Base-by-base conservation (phyloP, 2,888 invertebrate genomes). In the Tetranychus truncatus region DNA sequence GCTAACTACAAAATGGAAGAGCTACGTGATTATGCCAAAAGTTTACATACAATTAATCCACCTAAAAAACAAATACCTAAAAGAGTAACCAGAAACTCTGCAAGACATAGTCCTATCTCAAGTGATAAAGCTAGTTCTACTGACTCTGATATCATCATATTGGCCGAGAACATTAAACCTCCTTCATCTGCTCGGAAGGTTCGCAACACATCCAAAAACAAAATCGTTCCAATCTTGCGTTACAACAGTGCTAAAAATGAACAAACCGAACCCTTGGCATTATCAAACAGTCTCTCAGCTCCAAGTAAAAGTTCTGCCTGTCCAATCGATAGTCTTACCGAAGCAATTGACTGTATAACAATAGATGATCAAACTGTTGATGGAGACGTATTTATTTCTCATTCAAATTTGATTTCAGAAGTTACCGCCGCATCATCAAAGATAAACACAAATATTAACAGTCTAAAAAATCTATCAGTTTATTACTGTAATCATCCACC, bases 401-500 rank as follows among this genome's bases (percentile, higher is more conserved):
- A 15, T 15, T 15, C 9, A 6, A 55, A 55, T 55, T 15, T 55
- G 15, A 55, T 55, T 15, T 15, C 55, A 34, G 55, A 55, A 55
- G 15, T 55, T 2, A 55, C 15, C 15, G 15, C 9, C 7, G 55
- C 11, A 9, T 15, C 55, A 55, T 55, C 55, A 55, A 55, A 55
- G 9, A 15, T 55, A 3, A 55, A 9, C 55, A 55, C 9, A 9
- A 55, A 55, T 15, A 55, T 55, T 6, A 55, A 55, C 15, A 15
- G 11, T 55, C 55, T 55, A 9, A 55, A 55, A n/a, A 45, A 9
- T n/a, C 15, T 65, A 20, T 55, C n/a, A 18, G 18, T 20, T 46
- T 55, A n/a, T n/a, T 73, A 46, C 46, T 24, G 67, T n/a, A 74
- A 74, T n/a, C 74, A 74, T 72, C 74, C 76, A 9, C 55, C 71